phyloP scores from a whole-genome alignment of 2,888 invertebrate genomes.

The Xanthorhoe spadicearia region DNA sequence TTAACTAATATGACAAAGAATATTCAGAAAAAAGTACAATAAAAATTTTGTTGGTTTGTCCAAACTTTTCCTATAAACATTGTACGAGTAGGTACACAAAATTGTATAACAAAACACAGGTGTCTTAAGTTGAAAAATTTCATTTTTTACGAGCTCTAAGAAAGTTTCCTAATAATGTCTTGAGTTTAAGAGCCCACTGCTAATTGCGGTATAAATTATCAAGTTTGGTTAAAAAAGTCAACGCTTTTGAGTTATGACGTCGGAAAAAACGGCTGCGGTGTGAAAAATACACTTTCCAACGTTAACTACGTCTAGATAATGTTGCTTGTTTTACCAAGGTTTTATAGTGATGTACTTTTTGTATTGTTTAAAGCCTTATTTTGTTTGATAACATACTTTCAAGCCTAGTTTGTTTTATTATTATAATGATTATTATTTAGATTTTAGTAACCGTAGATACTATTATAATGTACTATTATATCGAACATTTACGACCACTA shows the following conservation, averaged over 20 bases:
- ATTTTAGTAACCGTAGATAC: too few relatives aligned
- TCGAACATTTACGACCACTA: too few relatives aligned
- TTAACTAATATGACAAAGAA: too few relatives aligned
- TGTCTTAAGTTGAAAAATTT: constrained; percentile 66
- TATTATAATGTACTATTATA: too few relatives aligned
- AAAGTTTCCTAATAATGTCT: constrained; percentile 83
- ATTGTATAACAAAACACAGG: constrained; percentile 56
- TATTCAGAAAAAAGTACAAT: too few relatives aligned
- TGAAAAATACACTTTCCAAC: constrained; percentile 27
- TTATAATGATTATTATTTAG: too few relatives aligned
- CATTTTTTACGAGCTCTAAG: constrained; percentile 77
- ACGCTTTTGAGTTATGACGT: constrained; percentile 69
- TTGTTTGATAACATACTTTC: too few relatives aligned
- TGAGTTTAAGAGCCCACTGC: constrained; percentile 71
- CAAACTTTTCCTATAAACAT: constrained; percentile 38
- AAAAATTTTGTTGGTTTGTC: neutral
- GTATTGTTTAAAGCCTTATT: too few relatives aligned
- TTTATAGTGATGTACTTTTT: too few relatives aligned
- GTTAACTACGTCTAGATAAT: neutral
- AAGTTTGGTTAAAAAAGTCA: constrained; percentile 78
- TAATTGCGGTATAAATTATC: constrained; percentile 84
- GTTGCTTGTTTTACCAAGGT: too few relatives aligned
- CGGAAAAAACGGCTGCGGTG: constrained; percentile 54
- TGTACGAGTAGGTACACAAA: constrained; percentile 38
- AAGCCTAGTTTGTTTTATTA: too few relatives aligned